These are phyloP conservation scores for Crotophaga sulcirostris DNA, from an alignment of 2,113 vertebrate species.

Conservation along the genomic window DNA sequence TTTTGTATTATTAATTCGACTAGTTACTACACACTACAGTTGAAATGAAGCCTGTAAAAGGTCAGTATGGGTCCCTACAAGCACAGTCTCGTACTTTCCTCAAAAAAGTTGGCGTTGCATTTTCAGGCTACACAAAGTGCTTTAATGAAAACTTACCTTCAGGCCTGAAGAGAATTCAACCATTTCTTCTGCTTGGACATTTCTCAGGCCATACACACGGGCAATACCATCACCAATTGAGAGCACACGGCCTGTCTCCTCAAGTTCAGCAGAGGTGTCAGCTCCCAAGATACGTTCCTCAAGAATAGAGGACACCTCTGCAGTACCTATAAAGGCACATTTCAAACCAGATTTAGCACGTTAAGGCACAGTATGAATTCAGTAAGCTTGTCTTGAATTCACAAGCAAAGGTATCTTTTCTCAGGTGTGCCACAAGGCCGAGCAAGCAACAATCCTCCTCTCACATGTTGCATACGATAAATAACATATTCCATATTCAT, in stretches of 20 bases:
- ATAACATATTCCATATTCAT: neutral
- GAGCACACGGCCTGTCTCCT: constrained; percentile 95
- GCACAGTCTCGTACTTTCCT: rapidly evolving
- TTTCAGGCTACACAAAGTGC: neutral
- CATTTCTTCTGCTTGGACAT: constrained; percentile 99
- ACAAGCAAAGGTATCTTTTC: neutral
- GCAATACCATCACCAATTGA: constrained; percentile 98
- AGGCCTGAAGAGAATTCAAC: constrained; percentile 98
- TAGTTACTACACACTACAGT: rapidly evolving
- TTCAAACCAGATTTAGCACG: rapidly evolving
- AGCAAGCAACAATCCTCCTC: neutral
- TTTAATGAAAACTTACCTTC: constrained; percentile 77
- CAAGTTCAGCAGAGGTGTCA: constrained; percentile 89
- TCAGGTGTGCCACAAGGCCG: rapidly evolving
- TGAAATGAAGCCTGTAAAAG: neutral
- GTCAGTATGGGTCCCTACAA: rapidly evolving
- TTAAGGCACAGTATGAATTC: neutral
- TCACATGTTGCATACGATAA: rapidly evolving
- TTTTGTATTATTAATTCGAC: neutral
- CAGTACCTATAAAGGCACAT: constrained; percentile 80
- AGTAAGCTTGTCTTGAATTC: neutral
- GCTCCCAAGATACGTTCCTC: constrained; percentile 96
- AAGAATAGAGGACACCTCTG: constrained; percentile 95
- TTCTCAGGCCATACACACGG: constrained; percentile 93
- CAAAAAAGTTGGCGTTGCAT: rapidly evolving